Evolutionary conservation across 2,113 vertebrate species (phyloP).

Genomic region (Corythornis madagascariensis): DNA sequence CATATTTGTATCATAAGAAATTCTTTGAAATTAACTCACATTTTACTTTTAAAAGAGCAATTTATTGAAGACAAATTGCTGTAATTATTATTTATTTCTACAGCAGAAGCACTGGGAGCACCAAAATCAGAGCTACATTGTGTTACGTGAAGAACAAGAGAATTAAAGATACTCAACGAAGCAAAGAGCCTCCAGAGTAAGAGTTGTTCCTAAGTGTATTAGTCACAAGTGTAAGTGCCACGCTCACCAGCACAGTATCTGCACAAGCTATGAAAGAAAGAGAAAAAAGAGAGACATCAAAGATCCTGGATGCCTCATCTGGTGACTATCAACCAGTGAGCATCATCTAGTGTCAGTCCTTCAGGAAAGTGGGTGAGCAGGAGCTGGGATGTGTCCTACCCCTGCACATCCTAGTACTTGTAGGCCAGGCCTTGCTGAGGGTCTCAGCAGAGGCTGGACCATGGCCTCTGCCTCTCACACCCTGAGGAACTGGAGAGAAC

Average conservation of each 20-base stretch:
- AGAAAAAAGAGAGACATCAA: neutral
- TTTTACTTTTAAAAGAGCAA: slow-evolving; percentile 12
- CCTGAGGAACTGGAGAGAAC: neutral
- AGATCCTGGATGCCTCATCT: neutral
- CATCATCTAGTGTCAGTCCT: neutral
- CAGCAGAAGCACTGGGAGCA: neutral
- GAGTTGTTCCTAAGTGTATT: neutral
- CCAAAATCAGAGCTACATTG: neutral
- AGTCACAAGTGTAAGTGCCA: neutral
- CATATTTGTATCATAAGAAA: slow-evolving; percentile 1
- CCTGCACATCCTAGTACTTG: fast-evolving
- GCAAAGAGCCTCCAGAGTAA: neutral
- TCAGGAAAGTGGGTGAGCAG: neutral
- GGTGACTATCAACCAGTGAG: neutral
- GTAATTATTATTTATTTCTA: slow-evolving; percentile 8
- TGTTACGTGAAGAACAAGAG: neutral
- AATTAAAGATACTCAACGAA: neutral
- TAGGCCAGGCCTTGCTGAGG: neutral
- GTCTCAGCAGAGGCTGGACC: neutral
- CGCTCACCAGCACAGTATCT: neutral
- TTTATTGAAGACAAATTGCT: neutral
- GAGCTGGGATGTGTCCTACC: neutral
- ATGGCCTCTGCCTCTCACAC: neutral
- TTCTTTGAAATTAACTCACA: neutral
- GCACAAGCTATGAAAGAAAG: neutral